Conservation (phyloP, 53 echinoderm and acorn worm genomes). For the Apostichopus leukothele region DNA sequence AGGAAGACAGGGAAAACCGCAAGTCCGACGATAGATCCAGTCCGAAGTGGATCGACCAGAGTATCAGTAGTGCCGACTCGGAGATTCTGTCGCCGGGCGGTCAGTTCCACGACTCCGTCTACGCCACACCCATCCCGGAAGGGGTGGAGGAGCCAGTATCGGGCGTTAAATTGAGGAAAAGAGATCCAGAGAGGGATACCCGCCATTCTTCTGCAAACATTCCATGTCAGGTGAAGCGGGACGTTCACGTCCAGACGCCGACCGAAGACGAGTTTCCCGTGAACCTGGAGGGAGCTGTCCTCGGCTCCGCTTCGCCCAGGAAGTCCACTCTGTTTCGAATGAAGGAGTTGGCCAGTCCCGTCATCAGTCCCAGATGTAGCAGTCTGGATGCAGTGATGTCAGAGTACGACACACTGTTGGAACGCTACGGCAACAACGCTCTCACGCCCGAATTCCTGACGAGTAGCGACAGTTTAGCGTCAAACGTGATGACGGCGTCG, state of each 20-base stretch:
- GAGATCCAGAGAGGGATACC: conserved; percentile 22
- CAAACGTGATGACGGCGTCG: neutral
- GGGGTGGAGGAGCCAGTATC: neutral
- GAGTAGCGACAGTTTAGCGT: conserved; percentile 36
- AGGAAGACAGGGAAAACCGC: conserved; percentile 58
- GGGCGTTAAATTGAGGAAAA: conserved; percentile 15
- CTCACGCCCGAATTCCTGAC: conserved; percentile 76
- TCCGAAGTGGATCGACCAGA: conserved; percentile 94
- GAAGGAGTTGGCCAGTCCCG: conserved; percentile 22
- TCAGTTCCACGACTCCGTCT: neutral
- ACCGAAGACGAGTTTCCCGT: conserved; percentile 54
- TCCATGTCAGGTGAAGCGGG: conserved; percentile 43
- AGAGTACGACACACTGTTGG: conserved; percentile 86
- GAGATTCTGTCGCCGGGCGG: conserved; percentile 50
- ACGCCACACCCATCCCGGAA: conserved; percentile 23
- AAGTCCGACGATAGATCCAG: conserved; percentile 61
- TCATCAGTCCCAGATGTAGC: conserved; percentile 50
- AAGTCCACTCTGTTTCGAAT: conserved; percentile 65
- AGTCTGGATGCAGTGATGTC: conserved; percentile 85
- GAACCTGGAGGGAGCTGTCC: conserved; percentile 62
- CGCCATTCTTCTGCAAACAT: conserved; percentile 3
- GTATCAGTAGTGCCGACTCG: conserved; percentile 81
- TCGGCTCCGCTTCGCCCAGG: conserved; percentile 61
- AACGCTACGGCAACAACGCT: conserved; percentile 80
- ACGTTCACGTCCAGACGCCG: conserved; percentile 40